Evolutionary conservation across 2,888 invertebrate genomes (phyloP).

Genomic region (Clistopyga incitator): DNA sequence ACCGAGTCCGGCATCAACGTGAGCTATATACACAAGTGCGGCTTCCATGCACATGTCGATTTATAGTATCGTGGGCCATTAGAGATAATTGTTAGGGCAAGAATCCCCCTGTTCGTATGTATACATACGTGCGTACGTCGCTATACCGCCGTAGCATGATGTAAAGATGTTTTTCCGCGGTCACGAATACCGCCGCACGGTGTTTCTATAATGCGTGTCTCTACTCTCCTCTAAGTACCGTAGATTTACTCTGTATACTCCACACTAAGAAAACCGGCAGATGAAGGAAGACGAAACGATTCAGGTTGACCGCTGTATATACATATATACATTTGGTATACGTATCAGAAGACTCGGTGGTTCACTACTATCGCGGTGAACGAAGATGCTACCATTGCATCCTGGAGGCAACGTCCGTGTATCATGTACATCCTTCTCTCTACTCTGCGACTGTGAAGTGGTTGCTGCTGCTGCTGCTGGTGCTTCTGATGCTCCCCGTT

Average conservation of each 20-base stretch:
- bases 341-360: constrained; percentile 2
- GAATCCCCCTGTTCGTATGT: constrained; percentile 58
- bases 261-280: constrained; percentile 43
- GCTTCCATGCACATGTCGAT: constrained; percentile 79
- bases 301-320: constrained; percentile 30
- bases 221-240: constrained; percentile 30
- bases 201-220: constrained; percentile 55
- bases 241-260: constrained; percentile 24
- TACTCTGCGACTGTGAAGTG: constrained; percentile 6
- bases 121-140: constrained; percentile 13
- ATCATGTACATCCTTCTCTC: constrained; percentile 50
- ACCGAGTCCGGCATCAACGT: constrained; percentile 77
- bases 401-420: constrained; percentile 51
- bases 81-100: constrained; percentile 83
- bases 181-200: constrained; percentile 55
- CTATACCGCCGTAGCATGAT: constrained; percentile 70
- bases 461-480: too few species aligned
- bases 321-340: constrained; percentile 43
- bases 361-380: constrained; percentile 49
- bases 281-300: constrained; percentile 37
- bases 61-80: constrained; percentile 83
- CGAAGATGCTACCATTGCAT: constrained; percentile 47
- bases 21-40: constrained; percentile 45
- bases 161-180: constrained; percentile 78
- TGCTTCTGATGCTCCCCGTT: constrained; percentile 48